Evolutionary conservation across 1,140 invertebrate genomes (phyloP).

Genomic region (Micrasema longulum): DNA sequence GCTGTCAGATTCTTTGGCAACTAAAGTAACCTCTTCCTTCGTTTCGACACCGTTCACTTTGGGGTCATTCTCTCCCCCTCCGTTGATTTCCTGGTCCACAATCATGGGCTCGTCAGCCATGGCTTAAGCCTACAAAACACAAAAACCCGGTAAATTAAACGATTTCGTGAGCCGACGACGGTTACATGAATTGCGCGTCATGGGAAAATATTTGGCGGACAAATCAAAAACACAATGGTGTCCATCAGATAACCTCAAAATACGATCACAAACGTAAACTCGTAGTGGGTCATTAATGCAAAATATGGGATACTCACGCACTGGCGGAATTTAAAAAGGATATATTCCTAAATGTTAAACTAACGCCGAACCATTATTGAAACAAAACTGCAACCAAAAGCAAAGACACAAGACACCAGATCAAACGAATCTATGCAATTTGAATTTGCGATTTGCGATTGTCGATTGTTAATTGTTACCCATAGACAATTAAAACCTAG

Average conservation of each 20-base stretch:
- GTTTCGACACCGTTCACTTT: constrained; percentile 44
- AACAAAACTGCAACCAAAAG: constrained; percentile 27
- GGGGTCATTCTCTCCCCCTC: constrained; percentile 30
- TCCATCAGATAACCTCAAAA: constrained; percentile 38
- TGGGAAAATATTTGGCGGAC: constrained; percentile 46
- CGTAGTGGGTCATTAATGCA: not conserved
- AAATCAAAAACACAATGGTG: constrained; percentile 35
- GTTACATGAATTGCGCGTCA: constrained; percentile 47
- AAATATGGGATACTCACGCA: constrained; percentile 15
- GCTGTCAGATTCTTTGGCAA: constrained; percentile 29
- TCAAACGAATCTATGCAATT: too few species aligned
- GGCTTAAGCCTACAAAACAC: constrained; percentile 28
- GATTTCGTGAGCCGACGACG: constrained; percentile 20
- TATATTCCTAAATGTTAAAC: constrained; percentile 21
- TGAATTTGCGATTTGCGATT: too few species aligned
- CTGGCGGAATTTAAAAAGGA: constrained; percentile 1
- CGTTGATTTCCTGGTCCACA: constrained; percentile 34
- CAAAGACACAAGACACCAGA: too few species aligned
- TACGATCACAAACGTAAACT: not conserved
- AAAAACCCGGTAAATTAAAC: constrained; percentile 22
- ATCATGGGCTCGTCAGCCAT: constrained; percentile 48
- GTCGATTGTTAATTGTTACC: too few species aligned
- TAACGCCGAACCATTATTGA: constrained; percentile 34
- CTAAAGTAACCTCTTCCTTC: constrained; percentile 19
- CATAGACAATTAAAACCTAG: too few species aligned